Conservation (phyloP, 2,888 invertebrate species). For the Rhorus exstirpatorius region DNA sequence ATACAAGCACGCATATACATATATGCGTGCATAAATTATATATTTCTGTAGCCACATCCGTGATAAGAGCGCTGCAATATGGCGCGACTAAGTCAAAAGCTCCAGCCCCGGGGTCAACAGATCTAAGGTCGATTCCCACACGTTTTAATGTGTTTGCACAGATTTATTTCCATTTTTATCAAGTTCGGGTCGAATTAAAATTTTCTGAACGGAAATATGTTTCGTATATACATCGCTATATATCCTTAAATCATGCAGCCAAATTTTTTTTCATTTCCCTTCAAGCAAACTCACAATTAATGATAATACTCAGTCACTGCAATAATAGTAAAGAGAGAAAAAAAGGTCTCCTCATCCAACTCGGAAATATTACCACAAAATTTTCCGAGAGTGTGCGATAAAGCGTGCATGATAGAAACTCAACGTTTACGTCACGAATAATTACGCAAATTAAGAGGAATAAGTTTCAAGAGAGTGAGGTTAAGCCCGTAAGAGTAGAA, state of each 20-base stretch:
- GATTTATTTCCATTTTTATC: too few relatives aligned
- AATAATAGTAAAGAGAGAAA: neutral
- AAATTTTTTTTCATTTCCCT: too few relatives aligned
- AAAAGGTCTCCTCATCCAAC: neutral
- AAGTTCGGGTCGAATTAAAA: too few relatives aligned
- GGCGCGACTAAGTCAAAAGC: too few relatives aligned
- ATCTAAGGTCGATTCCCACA: too few relatives aligned
- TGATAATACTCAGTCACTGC: neutral
- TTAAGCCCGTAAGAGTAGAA: conserved; percentile 7
- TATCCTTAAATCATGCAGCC: too few relatives aligned
- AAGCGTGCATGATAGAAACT: neutral
- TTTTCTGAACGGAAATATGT: too few relatives aligned
- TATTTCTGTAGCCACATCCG: neutral
- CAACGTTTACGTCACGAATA: conserved; percentile 26
- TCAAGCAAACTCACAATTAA: neutral
- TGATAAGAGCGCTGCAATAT: too few relatives aligned
- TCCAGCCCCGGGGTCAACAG: too few relatives aligned
- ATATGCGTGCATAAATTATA: neutral
- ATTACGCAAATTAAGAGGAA: conserved; percentile 31
- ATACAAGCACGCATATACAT: neutral
- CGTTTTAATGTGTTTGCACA: too few relatives aligned
- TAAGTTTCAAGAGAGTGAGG: conserved; percentile 8
- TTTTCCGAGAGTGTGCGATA: neutral
- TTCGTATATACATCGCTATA: too few relatives aligned
- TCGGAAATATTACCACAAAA: conserved; percentile 2